These are phyloP conservation scores for Reticulitermes speratus DNA, from an alignment of 1,140 invertebrate species.

Conservation along the genomic window DNA sequence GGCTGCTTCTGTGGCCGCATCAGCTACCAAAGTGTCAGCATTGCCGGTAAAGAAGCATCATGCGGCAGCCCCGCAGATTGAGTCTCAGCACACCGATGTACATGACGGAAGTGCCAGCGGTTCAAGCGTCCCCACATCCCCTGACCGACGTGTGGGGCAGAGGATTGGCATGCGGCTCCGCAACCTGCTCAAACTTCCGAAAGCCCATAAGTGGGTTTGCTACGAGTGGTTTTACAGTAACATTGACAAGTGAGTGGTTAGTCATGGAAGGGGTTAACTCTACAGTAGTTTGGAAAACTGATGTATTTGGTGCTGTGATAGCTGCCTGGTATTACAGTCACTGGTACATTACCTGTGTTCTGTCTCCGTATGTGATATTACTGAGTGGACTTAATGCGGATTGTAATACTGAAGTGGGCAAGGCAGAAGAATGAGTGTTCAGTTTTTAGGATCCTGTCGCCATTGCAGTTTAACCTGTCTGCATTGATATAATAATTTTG, in stretches of 20 bases:
- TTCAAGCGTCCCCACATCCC: slow-evolving; percentile 55
- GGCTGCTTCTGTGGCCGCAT: slow-evolving; percentile 61
- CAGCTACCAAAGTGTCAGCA: slow-evolving; percentile 39
- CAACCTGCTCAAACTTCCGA: slow-evolving; percentile 96
- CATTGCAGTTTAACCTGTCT: no score
- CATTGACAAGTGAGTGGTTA: slow-evolving; percentile 73
- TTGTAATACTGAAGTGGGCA: no score
- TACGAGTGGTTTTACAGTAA: slow-evolving; percentile 99
- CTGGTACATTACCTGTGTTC: no score
- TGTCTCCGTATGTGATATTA: no score
- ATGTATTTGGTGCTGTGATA: no score
- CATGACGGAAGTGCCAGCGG: slow-evolving; percentile 32
- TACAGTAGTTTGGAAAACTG: no score
- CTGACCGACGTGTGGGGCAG: slow-evolving; percentile 78
- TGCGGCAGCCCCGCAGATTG: neutral
- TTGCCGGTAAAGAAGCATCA: neutral
- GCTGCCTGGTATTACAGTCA: no score
- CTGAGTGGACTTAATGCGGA: no score
- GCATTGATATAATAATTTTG: no score
- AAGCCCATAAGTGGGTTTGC: slow-evolving; percentile 98
- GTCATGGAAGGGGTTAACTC: no score
- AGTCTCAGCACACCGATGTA: neutral
- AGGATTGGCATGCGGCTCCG: slow-evolving; percentile 85
- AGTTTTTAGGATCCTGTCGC: no score
- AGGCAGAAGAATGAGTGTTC: no score